Conservation (phyloP, 2,888 invertebrate species). For the Leptarthrus brevirostris region DNA sequence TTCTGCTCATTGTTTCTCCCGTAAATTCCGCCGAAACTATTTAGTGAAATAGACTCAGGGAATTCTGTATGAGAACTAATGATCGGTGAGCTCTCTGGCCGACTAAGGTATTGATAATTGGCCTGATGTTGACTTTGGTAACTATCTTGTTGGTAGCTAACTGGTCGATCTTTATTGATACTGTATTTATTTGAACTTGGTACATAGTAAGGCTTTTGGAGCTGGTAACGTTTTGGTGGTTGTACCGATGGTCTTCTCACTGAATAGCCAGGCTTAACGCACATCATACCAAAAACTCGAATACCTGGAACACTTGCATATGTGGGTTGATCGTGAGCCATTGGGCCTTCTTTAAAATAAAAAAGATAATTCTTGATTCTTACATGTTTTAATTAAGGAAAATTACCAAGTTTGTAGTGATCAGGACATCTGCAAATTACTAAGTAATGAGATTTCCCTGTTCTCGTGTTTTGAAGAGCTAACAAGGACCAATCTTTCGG, state of each 20-base stretch:
- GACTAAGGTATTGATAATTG: constrained; percentile 65
- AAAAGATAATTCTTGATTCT: not conserved
- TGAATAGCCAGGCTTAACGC: constrained; percentile 73
- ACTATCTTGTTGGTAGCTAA: constrained; percentile 56
- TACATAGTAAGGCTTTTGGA: constrained; percentile 65
- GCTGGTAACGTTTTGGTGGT: constrained; percentile 65
- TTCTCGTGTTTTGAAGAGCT: constrained; percentile 90
- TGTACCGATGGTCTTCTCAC: constrained; percentile 64
- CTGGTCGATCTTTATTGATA: constrained; percentile 38
- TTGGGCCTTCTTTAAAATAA: constrained; percentile 81
- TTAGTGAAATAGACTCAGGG: constrained; percentile 62
- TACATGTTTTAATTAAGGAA: not conserved
- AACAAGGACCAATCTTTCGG: constrained; percentile 92
- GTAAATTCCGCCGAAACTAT: constrained; percentile 63
- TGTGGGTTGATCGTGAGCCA: constrained; percentile 93
- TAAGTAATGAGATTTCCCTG: constrained; percentile 92
- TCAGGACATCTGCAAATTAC: constrained; percentile 93
- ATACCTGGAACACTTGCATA: constrained; percentile 95
- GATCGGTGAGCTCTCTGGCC: constrained; percentile 62
- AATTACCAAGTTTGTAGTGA: constrained; percentile 82
- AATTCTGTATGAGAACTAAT: constrained; percentile 57
- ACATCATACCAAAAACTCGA: constrained; percentile 94
- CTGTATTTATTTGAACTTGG: constrained; percentile 56
- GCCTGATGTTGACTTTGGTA: constrained; percentile 60
- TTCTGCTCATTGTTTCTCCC: constrained; percentile 65